Conservation (phyloP, 2,888 invertebrate genomes). For the Tridacna gigas region DNA sequence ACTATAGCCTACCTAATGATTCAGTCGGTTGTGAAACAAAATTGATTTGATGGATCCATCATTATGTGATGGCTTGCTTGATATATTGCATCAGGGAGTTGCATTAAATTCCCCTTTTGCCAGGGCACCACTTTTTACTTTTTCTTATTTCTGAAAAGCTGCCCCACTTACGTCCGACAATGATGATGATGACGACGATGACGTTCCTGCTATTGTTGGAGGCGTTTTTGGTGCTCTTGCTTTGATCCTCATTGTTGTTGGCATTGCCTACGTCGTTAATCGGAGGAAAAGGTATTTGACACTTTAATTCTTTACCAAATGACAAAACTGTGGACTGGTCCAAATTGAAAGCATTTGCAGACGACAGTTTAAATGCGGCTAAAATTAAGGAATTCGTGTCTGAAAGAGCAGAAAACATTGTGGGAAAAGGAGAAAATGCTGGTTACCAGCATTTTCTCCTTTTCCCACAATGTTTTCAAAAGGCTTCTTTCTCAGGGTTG, state of each 20-base stretch:
- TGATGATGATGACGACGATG: not conserved
- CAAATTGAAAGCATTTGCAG: too few species aligned
- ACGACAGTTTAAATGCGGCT: too few species aligned
- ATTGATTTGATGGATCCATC: too few species aligned
- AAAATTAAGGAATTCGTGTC: too few species aligned
- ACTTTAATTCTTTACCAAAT: not conserved
- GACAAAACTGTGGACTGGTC: not conserved
- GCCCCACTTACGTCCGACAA: not conserved
- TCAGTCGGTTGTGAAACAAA: too few species aligned
- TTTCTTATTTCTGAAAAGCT: not conserved
- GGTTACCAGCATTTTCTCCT: not conserved
- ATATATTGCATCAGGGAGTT: too few species aligned
- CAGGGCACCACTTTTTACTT: too few species aligned
- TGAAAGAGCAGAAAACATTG: not conserved
- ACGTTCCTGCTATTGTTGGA: conserved; percentile 10
- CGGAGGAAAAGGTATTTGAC: conserved; percentile 2
- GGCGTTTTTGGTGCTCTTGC: conserved; percentile 23
- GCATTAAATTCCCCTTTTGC: too few species aligned
- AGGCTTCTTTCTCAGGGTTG: too few species aligned
- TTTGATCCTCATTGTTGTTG: conserved; percentile 5
- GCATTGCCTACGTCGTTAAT: not conserved
- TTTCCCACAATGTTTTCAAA: too few species aligned
- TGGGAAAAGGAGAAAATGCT: not conserved
- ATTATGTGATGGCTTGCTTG: too few species aligned
- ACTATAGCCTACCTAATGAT: too few species aligned